These are phyloP conservation scores for Monochamus alternatus DNA, from an alignment of 2,888 invertebrate species.

Conservation along the genomic window DNA sequence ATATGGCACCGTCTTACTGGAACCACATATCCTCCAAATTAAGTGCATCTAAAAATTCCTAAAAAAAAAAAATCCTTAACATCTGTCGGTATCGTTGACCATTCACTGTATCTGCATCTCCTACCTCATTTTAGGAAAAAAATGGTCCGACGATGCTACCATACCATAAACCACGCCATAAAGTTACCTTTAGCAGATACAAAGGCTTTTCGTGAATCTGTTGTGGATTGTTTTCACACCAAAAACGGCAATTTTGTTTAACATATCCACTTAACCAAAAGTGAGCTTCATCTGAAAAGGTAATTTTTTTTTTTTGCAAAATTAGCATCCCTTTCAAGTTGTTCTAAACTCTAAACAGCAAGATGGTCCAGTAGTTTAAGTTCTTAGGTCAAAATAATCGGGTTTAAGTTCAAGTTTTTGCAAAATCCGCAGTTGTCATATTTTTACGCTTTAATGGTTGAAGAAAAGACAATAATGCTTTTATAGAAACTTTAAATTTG, in stretches of 20 bases:
- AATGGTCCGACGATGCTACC: conserved; percentile 21
- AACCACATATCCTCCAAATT: conserved; percentile 11
- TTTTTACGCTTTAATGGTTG: no score
- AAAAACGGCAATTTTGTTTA: neutral
- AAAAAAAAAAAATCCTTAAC: no score
- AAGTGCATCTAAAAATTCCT: no score
- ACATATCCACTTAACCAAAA: conserved; percentile 6
- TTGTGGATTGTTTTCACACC: neutral
- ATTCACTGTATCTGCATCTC: conserved; percentile 20
- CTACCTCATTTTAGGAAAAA: conserved; percentile 37
- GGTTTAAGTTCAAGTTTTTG: neutral
- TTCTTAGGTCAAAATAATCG: neutral
- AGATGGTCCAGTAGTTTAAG: neutral
- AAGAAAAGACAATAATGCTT: no score
- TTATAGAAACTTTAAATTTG: no score
- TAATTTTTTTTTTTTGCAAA: no score
- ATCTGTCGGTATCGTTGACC: conserved; percentile 21
- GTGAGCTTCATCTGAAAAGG: no score
- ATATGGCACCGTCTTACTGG: neutral
- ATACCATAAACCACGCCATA: neutral
- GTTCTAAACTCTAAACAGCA: conserved; percentile 1
- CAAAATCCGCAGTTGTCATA: neutral
- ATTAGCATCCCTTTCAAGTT: no score
- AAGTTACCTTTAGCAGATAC: neutral
- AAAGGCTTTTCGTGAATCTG: neutral